These are phyloP conservation scores for Lepus americanus DNA, from an alignment of 2,113 vertebrate species.

Conservation along the genomic window DNA sequence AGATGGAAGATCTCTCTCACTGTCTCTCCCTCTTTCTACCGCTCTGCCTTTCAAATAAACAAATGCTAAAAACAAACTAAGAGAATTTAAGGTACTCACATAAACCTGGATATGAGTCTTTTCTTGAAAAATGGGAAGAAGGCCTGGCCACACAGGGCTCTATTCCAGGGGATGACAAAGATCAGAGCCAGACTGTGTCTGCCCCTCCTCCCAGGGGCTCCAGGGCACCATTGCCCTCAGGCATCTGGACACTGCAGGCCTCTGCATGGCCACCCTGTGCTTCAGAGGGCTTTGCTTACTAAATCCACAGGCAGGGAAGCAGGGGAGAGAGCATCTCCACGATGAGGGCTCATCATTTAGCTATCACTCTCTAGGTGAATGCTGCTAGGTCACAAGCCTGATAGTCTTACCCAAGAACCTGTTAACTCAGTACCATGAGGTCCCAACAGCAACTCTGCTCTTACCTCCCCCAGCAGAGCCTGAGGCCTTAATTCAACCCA, in stretches of 20 bases:
- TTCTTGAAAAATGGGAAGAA: neutral
- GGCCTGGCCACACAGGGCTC: neutral
- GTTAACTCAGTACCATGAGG: neutral
- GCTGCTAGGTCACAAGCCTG: neutral
- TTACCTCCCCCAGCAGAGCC: neutral
- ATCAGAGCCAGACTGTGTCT: neutral
- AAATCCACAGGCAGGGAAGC: neutral
- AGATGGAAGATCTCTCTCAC: too few relatives aligned
- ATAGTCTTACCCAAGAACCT: constrained; percentile 47
- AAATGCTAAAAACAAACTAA: too few relatives aligned
- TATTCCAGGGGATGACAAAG: neutral
- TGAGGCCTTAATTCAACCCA: neutral
- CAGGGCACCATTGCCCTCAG: too few relatives aligned
- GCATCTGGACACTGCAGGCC: neutral
- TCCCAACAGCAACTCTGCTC: neutral
- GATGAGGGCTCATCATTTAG: neutral
- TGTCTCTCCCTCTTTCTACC: too few relatives aligned
- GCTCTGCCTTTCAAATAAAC: too few relatives aligned
- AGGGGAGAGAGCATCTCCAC: neutral
- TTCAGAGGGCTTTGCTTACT: neutral
- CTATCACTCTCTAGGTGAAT: neutral
- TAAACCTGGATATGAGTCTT: neutral
- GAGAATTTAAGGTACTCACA: neutral
- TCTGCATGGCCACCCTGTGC: neutral
- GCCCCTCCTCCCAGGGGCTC: neutral